Evolutionary conservation across 1,140 invertebrate genomes (phyloP), one percentile per base, ranked within the genome.

Genomic region (Drosophila tristis): DNA sequence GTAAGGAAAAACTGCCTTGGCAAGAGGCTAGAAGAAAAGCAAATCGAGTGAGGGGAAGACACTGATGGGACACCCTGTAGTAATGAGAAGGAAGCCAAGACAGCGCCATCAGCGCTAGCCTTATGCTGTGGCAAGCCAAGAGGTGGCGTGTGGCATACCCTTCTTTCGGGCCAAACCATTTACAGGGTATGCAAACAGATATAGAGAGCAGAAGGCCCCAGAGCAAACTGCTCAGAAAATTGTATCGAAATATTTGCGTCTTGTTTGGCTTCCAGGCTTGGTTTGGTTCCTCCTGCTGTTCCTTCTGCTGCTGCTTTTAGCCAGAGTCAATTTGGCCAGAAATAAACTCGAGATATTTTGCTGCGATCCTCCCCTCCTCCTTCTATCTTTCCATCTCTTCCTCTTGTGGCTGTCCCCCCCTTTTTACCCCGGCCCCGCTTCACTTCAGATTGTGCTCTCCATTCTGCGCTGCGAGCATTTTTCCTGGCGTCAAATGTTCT

Each of bases 281-380:
- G 67, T 59, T 55, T 39, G 47, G 26, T 63, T 31, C 16, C 57
- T 35, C 29, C 11, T 45, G 26, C 51, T 59, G 42, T 35, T 59
- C 31, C 49, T 60, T 29, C 50, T 47, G 67, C 54, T 74, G 58
- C 47, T 80, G 47, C 61, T 74, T 77, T 66, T 39, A 48, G 71
- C 82, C 73, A 68, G 78, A 89, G 84, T 89, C 82, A 87, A 89
- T 87, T 87, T 87, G 76, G 80, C 84, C 82, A 82, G 84, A 84
- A 87, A 87, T 89, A 84, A 87, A 89, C 78, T 89, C 60, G 65
- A 63, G 75, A 86, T 80, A 89, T 87, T 75, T 59, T 29, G 4
- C 49, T 62, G 53, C 65, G 53, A 81, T 70, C 50, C 57, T 42
- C 29, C 50, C 29, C 50, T 42, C 39, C 48, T 43, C 3, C 49